phyloP scores from a whole-genome alignment of 2,113 vertebrate species.

The Lepisosteus osseus region DNA sequence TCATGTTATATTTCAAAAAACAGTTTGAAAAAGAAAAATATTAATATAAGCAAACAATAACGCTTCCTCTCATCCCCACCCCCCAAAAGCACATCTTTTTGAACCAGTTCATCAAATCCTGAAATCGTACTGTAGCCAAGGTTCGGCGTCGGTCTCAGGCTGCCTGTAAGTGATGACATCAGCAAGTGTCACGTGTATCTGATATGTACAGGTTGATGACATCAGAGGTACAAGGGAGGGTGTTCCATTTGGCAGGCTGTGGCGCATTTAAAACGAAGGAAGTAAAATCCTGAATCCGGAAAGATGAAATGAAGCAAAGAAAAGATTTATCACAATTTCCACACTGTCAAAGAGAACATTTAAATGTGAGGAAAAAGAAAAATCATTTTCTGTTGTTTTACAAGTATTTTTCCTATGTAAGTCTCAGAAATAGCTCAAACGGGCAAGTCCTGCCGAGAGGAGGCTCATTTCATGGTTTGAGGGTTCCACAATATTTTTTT shows the following conservation, averaged over 20 bases:
- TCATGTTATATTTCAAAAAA: slow-evolving; percentile 27
- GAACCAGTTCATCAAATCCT: slow-evolving; percentile 31
- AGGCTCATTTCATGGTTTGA: slow-evolving; percentile 47
- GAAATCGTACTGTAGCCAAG: slow-evolving; percentile 18
- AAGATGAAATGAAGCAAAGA: slow-evolving; percentile 52
- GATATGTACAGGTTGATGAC: slow-evolving; percentile 62
- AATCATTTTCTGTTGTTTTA: slow-evolving; percentile 16
- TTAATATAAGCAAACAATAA: slow-evolving; percentile 22
- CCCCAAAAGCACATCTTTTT: neutral
- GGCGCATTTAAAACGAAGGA: slow-evolving; percentile 38
- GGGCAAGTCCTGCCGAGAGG: slow-evolving; percentile 44
- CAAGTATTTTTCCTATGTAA: slow-evolving; percentile 18
- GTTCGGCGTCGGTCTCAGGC: slow-evolving; percentile 27
- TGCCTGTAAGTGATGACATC: slow-evolving; percentile 31
- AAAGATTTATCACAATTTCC: slow-evolving; percentile 61
- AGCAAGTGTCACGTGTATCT: slow-evolving; percentile 47
- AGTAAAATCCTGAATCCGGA: slow-evolving; percentile 21
- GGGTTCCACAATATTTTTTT: slow-evolving; percentile 29
- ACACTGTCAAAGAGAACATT: slow-evolving; percentile 56
- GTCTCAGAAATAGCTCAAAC: slow-evolving; percentile 40
- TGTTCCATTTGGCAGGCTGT: slow-evolving; percentile 64
- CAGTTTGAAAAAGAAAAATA: slow-evolving; percentile 21
- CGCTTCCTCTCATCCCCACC: slow-evolving; percentile 39
- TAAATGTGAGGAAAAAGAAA: slow-evolving; percentile 41
- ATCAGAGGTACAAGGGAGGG: slow-evolving; percentile 40